Evolutionary conservation across 2,113 vertebrate genomes (phyloP), one percentile per base, ranked within the genome.

Genomic region (Melanocharis versteri): DNA sequence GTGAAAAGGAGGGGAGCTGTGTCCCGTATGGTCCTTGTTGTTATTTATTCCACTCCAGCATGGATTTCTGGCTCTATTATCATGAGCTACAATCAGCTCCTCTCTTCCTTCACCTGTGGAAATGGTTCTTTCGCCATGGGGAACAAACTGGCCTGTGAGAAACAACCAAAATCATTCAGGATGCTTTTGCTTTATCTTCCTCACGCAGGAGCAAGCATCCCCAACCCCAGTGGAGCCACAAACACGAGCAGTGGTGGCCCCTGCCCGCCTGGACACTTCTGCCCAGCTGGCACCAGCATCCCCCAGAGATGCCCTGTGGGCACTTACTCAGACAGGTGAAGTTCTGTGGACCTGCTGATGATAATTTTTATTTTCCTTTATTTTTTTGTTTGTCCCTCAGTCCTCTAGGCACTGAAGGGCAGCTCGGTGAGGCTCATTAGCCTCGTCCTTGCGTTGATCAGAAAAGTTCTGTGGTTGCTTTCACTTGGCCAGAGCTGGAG

Each of bases 281-380:
- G 99, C 93, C 99, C 98, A 44, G 89, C 97, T 81, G 99, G 99
- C 26, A 98, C 98, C 27, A 97, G 96, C 11, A 68, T 98, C 31
- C 99, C 99, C 21, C 62, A 98, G 31, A 97, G 94, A 5, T 99
- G 99, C 77, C 99, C 99, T 3, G 37, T 83, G 60, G 99, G 99
- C 31, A 99, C 98, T 64, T 99, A 98, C 96, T 99, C 99, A 13
- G 96, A 98, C 94, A 98, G 98, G 99, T 99, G 48, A 97, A 97
- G 90, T 81, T 87, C 10, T 70, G 56, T 16, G 18, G 3, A 13
- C 24, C 40, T 92, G 35, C 42, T 78, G 26, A 16, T 20, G 22
- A 10, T 26, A 2, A 8, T 61, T 62, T 86, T 48, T 5, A 6
- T 31, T 75, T 64, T 18, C 12, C 70, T 70, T 48, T 31, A 28